phyloP scores from a whole-genome alignment of 1,140 invertebrate genomes.

The Lasaia peninsularis region DNA sequence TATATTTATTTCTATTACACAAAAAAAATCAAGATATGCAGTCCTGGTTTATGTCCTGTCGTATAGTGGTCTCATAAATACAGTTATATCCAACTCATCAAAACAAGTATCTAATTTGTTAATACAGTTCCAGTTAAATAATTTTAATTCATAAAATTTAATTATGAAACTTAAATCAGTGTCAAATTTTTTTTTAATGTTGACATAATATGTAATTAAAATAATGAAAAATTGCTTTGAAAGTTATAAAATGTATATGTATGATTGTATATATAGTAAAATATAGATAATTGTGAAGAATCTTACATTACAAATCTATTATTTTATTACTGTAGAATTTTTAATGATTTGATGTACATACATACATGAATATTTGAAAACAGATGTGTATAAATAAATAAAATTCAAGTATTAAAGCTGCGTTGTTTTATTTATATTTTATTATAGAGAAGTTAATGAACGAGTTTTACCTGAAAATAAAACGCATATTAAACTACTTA shows the following conservation, averaged over 20 bases:
- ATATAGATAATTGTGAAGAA: conserved; percentile 36
- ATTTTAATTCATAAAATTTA: conserved; percentile 1
- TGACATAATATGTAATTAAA: background rate
- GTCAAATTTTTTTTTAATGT: background rate
- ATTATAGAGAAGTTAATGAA: background rate
- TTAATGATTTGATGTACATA: conserved; percentile 64
- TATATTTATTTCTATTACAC: no score
- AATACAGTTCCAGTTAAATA: no score
- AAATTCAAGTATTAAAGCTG: conserved; percentile 43
- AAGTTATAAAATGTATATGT: conserved; percentile 8
- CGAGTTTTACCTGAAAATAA: no score
- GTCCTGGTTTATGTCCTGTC: no score
- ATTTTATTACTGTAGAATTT: conserved; percentile 67
- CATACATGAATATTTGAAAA: conserved; percentile 49
- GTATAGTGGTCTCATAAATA: no score
- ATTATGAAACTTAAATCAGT: no score
- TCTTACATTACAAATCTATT: conserved; percentile 49
- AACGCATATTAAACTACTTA: no score
- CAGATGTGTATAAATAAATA: conserved; percentile 68
- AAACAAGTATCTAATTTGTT: no score
- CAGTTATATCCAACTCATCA: no score
- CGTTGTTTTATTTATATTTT: conserved; percentile 20
- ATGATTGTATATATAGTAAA: conserved; percentile 35
- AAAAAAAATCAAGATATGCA: no score
- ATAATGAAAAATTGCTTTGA: background rate